Conservation (phyloP, 1,140 invertebrate genomes). For the Drosophila miranda region DNA sequence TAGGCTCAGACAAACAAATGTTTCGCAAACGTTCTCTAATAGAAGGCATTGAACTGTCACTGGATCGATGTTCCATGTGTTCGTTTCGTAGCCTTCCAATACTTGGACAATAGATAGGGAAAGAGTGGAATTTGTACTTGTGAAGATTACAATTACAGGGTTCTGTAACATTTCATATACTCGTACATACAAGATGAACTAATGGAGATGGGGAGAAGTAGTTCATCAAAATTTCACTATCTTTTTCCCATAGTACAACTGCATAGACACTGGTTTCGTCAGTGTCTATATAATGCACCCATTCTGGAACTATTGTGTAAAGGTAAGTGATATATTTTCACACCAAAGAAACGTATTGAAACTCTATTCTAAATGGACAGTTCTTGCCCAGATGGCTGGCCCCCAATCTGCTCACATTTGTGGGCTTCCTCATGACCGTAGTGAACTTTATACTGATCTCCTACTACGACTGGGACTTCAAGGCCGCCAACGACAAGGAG, state of each 20-base stretch:
- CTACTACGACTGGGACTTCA: constrained; percentile 94
- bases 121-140: constrained; percentile 67
- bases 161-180: neutral
- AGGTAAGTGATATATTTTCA: constrained; percentile 85
- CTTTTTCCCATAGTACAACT: constrained; percentile 90
- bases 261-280: constrained; percentile 95
- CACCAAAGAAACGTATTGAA: neutral
- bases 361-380: constrained; percentile 83
- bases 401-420: constrained; percentile 97
- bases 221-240: constrained; percentile 8
- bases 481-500: constrained; percentile 85
- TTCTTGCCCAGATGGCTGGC: constrained; percentile 96
- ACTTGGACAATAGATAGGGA: constrained; percentile 44
- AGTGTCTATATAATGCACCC: constrained; percentile 99
- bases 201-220: no score
- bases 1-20: constrained; percentile 37
- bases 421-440: constrained; percentile 96
- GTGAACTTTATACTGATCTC: constrained; percentile 94
- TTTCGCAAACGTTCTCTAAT: constrained; percentile 39
- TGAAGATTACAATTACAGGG: constrained; percentile 45
- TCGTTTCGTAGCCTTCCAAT: neutral
- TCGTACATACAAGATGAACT: no score
- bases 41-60: constrained; percentile 64
- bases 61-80: constrained; percentile 25
- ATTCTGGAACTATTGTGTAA: constrained; percentile 97